Evolutionary conservation across 2,113 vertebrate species (phyloP).

Genomic region (Corvus moneduloides): DNA sequence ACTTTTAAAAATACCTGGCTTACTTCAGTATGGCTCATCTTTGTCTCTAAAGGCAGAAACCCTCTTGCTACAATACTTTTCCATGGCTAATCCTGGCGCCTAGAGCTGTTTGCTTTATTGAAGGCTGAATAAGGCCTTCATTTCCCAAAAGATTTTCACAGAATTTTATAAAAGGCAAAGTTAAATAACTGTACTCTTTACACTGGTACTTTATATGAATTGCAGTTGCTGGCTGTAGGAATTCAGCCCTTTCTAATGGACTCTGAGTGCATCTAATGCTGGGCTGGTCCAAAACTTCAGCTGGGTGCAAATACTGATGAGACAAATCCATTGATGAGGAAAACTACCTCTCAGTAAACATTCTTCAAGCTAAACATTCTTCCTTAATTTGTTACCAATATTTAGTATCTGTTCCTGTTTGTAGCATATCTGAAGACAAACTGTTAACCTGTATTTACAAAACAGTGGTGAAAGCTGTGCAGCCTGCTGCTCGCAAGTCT

Average conservation of each 20-base stretch:
- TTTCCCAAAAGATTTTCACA: background rate
- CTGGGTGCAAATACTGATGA: background rate
- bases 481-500: background rate
- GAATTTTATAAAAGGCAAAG: background rate
- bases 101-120: background rate
- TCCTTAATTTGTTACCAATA: background rate
- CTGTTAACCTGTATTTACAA: background rate
- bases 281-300: background rate
- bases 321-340: background rate
- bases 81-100: background rate
- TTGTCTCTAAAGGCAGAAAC: background rate
- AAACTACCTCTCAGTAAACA: background rate
- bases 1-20: background rate
- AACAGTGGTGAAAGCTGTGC: background rate
- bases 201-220: background rate
- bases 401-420: background rate
- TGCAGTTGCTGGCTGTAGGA: background rate
- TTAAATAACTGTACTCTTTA: background rate
- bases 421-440: background rate
- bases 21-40: background rate
- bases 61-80: background rate
- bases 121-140: background rate
- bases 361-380: background rate
- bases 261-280: background rate
- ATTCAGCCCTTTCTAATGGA: background rate